Conservation (phyloP, 2,113 vertebrate species). For the Octodon degus region DNA sequence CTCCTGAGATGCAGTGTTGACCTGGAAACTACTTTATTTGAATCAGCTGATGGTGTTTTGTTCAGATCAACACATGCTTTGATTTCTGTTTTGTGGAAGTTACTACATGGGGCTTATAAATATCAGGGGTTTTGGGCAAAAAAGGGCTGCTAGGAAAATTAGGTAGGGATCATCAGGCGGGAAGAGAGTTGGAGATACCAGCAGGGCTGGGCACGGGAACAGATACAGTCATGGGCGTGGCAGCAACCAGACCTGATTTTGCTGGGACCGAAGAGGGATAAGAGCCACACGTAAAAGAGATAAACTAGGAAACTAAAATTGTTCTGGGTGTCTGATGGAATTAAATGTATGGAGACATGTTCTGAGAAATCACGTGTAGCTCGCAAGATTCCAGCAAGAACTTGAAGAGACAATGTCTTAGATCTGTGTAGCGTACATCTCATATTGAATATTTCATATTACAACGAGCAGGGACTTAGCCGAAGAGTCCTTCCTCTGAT, state of each 20-base stretch:
- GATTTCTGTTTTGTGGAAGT: background rate
- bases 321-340: background rate
- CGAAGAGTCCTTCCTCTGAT: background rate
- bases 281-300: background rate
- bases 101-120: background rate
- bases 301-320: background rate
- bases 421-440: background rate
- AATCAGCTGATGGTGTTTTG: background rate
- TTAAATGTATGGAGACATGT: background rate
- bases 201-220: background rate
- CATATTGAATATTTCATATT: background rate
- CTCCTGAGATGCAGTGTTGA: background rate
- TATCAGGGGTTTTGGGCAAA: background rate
- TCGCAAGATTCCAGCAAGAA: background rate
- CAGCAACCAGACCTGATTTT: background rate
- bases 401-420: background rate
- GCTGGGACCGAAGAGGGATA: background rate
- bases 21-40: background rate
- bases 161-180: background rate
- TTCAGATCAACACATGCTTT: background rate
- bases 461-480: background rate
- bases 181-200: background rate
- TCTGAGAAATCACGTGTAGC: background rate
- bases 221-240: background rate
- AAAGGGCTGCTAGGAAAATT: background rate